phyloP scores from a whole-genome alignment of 2,797 vertebrate genomes.

The Crenuchus spilurus region DNA sequence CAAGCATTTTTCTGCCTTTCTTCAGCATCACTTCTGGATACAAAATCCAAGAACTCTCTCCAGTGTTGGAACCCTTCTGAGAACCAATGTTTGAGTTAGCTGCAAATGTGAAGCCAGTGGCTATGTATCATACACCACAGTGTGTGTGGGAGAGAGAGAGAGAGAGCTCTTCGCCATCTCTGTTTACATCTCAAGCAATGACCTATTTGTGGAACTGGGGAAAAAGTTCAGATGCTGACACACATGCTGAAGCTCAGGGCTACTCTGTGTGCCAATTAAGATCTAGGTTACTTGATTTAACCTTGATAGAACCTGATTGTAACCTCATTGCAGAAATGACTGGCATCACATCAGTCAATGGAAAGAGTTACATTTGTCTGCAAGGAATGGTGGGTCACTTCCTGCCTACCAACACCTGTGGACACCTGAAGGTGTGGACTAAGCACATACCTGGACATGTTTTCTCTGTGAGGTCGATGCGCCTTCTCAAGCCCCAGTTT shows the following conservation, averaged over 20 bases:
- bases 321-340: neutral
- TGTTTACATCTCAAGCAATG: slow-evolving; percentile 18
- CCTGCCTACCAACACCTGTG: no score
- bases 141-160: no score
- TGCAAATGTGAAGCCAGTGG: neutral
- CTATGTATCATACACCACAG: neutral
- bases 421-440: no score
- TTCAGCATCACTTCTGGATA: no score
- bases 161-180: neutral
- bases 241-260: neutral
- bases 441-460: slow-evolving; percentile 94
- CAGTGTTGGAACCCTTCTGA: neutral
- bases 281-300: neutral
- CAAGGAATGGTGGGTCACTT: no score
- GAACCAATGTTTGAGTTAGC: neutral
- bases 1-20: no score
- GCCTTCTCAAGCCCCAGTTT: slow-evolving; percentile 96
- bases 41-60: no score
- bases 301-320: neutral
- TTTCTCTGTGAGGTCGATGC: slow-evolving; percentile 94
- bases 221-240: slow-evolving; percentile 12
- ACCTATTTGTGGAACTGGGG: neutral
- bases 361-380: neutral
- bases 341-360: neutral
- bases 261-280: neutral